A percentile compares a stretch with the other conserved stretches of the same genome.
Conservation (phyloP, 1,140 invertebrate genomes). For the Anastrepha obliqua region DNA sequence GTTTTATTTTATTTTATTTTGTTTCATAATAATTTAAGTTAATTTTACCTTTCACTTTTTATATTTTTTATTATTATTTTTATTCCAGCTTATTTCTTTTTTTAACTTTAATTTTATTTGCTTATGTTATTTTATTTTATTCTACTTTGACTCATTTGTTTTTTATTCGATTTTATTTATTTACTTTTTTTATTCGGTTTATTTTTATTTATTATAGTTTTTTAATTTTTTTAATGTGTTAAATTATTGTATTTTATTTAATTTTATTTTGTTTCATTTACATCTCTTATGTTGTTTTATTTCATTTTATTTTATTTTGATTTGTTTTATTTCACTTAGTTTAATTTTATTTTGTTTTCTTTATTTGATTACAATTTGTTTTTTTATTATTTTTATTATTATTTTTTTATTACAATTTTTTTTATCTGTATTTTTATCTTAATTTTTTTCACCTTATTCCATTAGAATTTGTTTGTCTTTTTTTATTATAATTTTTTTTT, state of each 20-base stretch:
- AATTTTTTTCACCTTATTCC: background rate
- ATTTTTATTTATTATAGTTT: background rate
- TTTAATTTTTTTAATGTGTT: background rate
- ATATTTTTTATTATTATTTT: conserved; percentile 6
- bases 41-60: background rate
- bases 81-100: background rate
- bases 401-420: background rate
- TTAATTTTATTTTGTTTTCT: too few relatives aligned
- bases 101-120: background rate
- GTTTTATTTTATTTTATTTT: background rate
- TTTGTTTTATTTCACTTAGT: too few relatives aligned
- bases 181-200: background rate
- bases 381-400: too few relatives aligned
- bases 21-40: background rate
- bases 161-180: background rate
- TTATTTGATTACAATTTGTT: too few relatives aligned
- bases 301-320: too few relatives aligned
- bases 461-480: too few relatives aligned
- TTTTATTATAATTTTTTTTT: too few relatives aligned
- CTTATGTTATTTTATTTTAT: background rate
- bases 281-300: background rate
- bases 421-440: background rate
- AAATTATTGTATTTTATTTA: background rate
- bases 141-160: background rate
- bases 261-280: background rate